Evolutionary conservation across 2,888 invertebrate species (phyloP).

Genomic region (Conchocele bisecta): DNA sequence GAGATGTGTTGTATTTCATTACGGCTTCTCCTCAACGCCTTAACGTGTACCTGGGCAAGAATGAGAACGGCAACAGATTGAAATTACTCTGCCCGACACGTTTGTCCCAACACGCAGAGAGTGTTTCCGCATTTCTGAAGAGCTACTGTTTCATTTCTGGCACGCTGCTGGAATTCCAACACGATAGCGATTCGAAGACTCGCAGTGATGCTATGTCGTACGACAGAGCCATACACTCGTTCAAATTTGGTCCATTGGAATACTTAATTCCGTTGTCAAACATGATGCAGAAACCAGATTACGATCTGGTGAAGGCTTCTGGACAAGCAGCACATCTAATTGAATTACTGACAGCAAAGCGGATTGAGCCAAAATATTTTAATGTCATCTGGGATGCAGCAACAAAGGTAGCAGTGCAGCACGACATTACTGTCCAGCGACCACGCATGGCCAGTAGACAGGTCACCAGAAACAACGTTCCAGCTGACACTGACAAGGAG

Average conservation of each 20-base stretch:
- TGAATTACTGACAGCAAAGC: constrained; percentile 1
- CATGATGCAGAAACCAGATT: constrained; percentile 21
- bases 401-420: background rate
- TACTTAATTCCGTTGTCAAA: constrained; percentile 14
- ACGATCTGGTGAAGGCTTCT: constrained; percentile 24
- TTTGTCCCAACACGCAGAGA: constrained; percentile 15
- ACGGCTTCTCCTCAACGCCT: constrained; percentile 6
- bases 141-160: constrained; percentile 1
- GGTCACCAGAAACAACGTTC: constrained; percentile 6
- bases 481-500: constrained; percentile 7
- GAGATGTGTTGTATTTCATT: constrained; percentile 11
- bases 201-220: too few species aligned
- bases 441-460: constrained; percentile 17
- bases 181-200: too few species aligned
- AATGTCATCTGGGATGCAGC: background rate
- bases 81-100: background rate
- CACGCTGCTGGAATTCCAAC: background rate
- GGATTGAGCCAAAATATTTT: background rate
- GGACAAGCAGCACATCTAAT: constrained; percentile 13
- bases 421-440: background rate
- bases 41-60: background rate
- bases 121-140: background rate
- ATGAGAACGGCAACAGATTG: background rate
- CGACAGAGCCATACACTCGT: too few species aligned
- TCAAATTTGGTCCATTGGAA: constrained; percentile 14